Evolutionary conservation across 2,888 invertebrate genomes (phyloP).

Genomic region (Conistra vaccinii): DNA sequence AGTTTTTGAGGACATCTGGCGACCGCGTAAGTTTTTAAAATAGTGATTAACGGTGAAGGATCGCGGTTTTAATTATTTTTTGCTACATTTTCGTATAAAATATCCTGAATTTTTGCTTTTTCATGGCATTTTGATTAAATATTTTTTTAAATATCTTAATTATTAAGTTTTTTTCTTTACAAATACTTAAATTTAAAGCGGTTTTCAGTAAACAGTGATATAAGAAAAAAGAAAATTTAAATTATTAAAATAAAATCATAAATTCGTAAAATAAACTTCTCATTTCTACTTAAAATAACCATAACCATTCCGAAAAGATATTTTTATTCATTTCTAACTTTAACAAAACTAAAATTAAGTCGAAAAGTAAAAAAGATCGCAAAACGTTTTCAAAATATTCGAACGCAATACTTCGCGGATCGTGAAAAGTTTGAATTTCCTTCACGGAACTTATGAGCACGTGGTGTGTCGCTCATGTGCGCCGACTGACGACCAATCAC

Average conservation of each 20-base stretch:
- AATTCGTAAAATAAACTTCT: background rate
- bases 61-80: constrained; percentile 19
- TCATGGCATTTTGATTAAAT: background rate
- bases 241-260: background rate
- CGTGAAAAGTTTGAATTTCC: constrained; percentile 83
- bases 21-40: constrained; percentile 67
- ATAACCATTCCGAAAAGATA: too few species aligned
- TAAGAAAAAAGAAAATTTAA: background rate
- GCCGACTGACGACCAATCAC: constrained; percentile 83
- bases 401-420: constrained; percentile 33
- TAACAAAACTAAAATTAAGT: background rate
- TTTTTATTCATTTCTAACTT: background rate
- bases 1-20: constrained; percentile 70
- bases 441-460: constrained; percentile 88
- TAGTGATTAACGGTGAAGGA: constrained; percentile 26
- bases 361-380: background rate
- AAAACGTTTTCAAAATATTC: constrained; percentile 9
- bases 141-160: too few species aligned
- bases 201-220: background rate
- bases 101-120: background rate
- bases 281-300: background rate
- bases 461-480: constrained; percentile 88
- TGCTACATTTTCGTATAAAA: background rate
- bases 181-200: background rate
- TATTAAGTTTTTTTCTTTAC: background rate